A percentile compares a stretch with the other conserved stretches of the same genome.
Evolutionary conservation across 2,888 invertebrate genomes (phyloP).

Genomic region (Cephus pulcher): DNA sequence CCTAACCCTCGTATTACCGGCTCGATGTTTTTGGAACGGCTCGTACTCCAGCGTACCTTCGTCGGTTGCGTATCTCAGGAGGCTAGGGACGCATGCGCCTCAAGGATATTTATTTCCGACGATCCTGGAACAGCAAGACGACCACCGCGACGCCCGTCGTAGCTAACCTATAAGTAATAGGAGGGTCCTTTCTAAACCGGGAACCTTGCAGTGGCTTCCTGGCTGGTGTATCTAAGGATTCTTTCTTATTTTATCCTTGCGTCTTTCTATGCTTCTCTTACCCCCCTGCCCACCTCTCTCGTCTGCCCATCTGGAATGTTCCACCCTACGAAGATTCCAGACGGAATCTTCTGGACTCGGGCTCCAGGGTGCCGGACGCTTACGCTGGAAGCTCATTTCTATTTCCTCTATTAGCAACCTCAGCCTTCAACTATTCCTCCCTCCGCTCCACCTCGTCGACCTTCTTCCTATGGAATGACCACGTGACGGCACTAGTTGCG

Average conservation of each 20-base stretch:
- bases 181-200: not conserved
- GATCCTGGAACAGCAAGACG: not conserved
- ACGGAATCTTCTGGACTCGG: not conserved
- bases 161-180: not conserved
- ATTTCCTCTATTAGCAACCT: constrained; percentile 6
- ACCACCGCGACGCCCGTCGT: not conserved
- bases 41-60: not conserved
- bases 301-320: constrained; percentile 24
- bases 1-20: not conserved
- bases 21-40: not conserved
- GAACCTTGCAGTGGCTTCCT: not conserved
- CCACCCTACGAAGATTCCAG: not conserved
- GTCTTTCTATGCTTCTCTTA: not conserved
- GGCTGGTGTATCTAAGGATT: not conserved
- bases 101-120: not conserved
- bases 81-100: not conserved
- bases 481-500: constrained; percentile 44
- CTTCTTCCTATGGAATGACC: not conserved
- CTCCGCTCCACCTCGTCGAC: not conserved
- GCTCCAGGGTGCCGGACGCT: not conserved
- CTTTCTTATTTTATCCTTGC: not conserved
- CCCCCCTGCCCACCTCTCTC: constrained; percentile 1
- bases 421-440: not conserved
- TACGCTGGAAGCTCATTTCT: constrained; percentile 2
- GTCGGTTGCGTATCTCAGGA: not conserved